Percentiles rank a stretch among this genome's conserved stretches.
Conservation (phyloP, 2,113 vertebrate genomes). For the Takifugu flavidus region DNA sequence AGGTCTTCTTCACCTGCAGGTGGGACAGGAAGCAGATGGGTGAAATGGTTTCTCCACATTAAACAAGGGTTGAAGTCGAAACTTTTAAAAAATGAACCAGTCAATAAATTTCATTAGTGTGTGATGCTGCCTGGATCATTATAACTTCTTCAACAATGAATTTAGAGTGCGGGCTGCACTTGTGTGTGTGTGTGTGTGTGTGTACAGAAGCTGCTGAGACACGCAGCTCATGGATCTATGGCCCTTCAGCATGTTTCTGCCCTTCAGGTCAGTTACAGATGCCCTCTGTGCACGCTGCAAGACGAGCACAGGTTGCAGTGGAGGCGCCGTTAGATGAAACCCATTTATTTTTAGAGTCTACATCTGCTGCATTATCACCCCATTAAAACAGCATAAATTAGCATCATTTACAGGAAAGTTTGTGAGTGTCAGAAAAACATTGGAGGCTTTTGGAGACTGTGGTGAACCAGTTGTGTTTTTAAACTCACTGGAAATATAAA, state of each 20-base stretch:
- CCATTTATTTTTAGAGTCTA: conserved; percentile 37
- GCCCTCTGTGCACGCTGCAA: conserved; percentile 38
- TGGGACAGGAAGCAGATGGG: neutral
- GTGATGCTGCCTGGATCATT: no score
- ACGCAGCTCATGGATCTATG: conserved; percentile 55
- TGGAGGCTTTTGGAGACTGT: no score
- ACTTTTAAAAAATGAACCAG: no score
- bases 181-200: conserved; percentile 32
- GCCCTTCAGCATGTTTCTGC: conserved; percentile 63
- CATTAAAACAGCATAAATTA: conserved; percentile 28
- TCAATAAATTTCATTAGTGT: no score
- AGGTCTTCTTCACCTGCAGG: conserved; percentile 94
- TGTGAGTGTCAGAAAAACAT: conserved; percentile 4
- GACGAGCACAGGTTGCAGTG: conserved; percentile 1
- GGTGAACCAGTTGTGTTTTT: no score
- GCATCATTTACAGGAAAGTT: conserved; percentile 9
- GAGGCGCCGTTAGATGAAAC: neutral
- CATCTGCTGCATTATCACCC: conserved; percentile 45
- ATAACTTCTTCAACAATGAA: neutral
- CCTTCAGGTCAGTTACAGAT: conserved; percentile 64
- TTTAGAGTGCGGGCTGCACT: conserved; percentile 21
- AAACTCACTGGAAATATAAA: no score
- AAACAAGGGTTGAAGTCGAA: no score
- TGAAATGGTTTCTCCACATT: no score
- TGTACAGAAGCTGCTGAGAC: conserved; percentile 37